Conservation (phyloP, 37 sponge, comb jelly and placozoan species). For the Ianthella basta region DNA sequence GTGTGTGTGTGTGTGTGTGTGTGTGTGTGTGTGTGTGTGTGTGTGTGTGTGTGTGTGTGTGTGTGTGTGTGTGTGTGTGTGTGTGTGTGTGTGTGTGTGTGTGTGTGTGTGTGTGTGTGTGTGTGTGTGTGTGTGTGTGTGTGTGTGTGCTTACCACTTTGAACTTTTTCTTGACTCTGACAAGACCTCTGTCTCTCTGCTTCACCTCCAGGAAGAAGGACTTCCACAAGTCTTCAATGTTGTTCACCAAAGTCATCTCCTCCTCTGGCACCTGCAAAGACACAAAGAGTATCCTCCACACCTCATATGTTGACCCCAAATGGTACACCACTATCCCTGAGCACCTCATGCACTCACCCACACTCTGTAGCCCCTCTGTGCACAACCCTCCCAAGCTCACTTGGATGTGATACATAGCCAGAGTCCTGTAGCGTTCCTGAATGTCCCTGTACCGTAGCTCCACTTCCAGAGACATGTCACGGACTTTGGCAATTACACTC, state of each 20-base stretch:
- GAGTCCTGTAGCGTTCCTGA: slow-evolving; percentile 93
- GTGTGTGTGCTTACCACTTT: slow-evolving; percentile 62
- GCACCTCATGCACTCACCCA: no score
- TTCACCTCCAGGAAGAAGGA: slow-evolving; percentile 71
- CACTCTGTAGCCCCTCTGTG: no score
- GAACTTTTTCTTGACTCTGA: slow-evolving; percentile 96
- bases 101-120: no score
- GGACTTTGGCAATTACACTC: slow-evolving; percentile 89
- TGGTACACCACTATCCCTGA: no score
- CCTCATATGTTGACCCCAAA: no score
- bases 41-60: no score
- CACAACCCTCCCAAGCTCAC: slow-evolving; percentile 19
- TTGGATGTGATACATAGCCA: slow-evolving; percentile 80
- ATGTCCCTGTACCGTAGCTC: slow-evolving; percentile 87
- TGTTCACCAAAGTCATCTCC: slow-evolving; percentile 47
- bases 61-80: no score
- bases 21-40: no score
- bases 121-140: no score
- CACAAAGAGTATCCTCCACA: no score
- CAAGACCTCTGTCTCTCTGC: slow-evolving; percentile 81
- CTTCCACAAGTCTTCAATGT: slow-evolving; percentile 73
- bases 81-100: no score
- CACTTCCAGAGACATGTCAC: slow-evolving; percentile 89
- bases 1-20: no score
- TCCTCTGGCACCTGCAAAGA: slow-evolving; percentile 56